Evolutionary conservation across 2,113 vertebrate genomes (phyloP), one percentile per base, ranked within the genome.

Genomic region (Eclectus roratus): DNA sequence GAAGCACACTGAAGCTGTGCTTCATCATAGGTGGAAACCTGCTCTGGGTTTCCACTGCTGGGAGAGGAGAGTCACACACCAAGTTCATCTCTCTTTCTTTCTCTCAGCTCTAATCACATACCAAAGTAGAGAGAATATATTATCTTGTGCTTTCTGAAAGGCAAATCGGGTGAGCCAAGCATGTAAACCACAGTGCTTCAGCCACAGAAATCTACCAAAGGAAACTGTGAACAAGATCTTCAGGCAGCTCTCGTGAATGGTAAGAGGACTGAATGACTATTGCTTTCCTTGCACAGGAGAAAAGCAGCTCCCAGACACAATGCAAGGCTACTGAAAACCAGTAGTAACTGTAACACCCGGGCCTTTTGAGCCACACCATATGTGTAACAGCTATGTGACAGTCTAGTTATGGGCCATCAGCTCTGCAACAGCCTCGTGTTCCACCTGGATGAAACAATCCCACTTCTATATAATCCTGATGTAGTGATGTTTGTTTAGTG

Each of bases 161-260:
- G 69, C 55, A 52, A 89, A 82, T 31, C 16, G 21, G 21, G 25
- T 46, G 37, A 85, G 81, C 37, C 63, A 21, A 84, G 37, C 43
- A 72, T 37, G 49, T 85, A 94, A 93, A 97, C 82, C 78, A 82
- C 27, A 21, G 78, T 16, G 41, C 49, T 95, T 69, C 78, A 82
- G 44, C 35, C 49, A 69, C 2, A 69, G 84, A 63, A 90, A 88
- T 91, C 35, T 81, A 73, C 74, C 50, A 63, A 95, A 94, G 64
- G 47, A 91, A 93, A 64, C 1, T 0, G 28, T 39, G 73, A 95
- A 94, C 5, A 2, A 58, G 68, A 80, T 78, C 74, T 88, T 77
- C 33, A 80, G 82, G 85, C 64, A 1, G 82, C 85, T 89, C 71
- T 60, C 5, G 10, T 27, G 39, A 69, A 24, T 4, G 70, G 56